Evolutionary conservation across 2,888 invertebrate species (phyloP).

Genomic region (Scaptomyza polygonia): DNA sequence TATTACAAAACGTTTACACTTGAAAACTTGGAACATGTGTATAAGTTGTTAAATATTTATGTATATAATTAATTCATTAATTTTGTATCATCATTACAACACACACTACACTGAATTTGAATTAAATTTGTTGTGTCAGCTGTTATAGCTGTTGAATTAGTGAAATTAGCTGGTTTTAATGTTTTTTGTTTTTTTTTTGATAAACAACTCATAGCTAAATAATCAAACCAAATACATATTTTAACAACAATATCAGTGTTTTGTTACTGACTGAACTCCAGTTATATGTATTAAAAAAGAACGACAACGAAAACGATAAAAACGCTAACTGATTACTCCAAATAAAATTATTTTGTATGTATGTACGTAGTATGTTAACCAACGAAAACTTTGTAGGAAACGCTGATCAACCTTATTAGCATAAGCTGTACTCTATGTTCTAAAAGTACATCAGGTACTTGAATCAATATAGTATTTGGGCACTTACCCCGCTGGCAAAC

Average conservation of each 20-base stretch:
- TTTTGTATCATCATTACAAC: constrained; percentile 60
- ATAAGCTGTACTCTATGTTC: constrained; percentile 55
- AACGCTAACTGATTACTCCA: constrained; percentile 63
- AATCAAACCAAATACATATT: constrained; percentile 68
- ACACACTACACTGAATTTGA: constrained; percentile 80
- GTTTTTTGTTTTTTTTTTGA: constrained; percentile 39
- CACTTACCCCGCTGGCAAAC: constrained; percentile 86
- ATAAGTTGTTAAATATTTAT: constrained; percentile 75
- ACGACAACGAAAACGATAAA: constrained; percentile 62
- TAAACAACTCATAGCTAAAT: constrained; percentile 67
- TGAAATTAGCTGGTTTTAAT: constrained; percentile 74
- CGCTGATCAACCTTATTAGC: constrained; percentile 69
- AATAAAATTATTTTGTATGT: constrained; percentile 32
- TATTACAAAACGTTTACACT: constrained; percentile 55
- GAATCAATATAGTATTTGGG: constrained; percentile 28
- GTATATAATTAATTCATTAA: constrained; percentile 47
- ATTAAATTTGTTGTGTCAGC: constrained; percentile 49
- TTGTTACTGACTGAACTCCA: constrained; percentile 72
- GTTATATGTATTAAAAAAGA: constrained; percentile 54
- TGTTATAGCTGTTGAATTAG: constrained; percentile 62
- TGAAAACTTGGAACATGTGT: constrained; percentile 79
- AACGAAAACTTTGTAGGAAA: constrained; percentile 54
- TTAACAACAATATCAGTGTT: constrained; percentile 53
- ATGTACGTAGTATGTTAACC: constrained; percentile 26
- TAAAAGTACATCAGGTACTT: constrained; percentile 31